A percentile compares a stretch with the other conserved stretches of the same genome.
These are phyloP conservation scores for Pteropus rufus DNA, from an alignment of 2,797 vertebrate genomes.

Conservation along the genomic window DNA sequence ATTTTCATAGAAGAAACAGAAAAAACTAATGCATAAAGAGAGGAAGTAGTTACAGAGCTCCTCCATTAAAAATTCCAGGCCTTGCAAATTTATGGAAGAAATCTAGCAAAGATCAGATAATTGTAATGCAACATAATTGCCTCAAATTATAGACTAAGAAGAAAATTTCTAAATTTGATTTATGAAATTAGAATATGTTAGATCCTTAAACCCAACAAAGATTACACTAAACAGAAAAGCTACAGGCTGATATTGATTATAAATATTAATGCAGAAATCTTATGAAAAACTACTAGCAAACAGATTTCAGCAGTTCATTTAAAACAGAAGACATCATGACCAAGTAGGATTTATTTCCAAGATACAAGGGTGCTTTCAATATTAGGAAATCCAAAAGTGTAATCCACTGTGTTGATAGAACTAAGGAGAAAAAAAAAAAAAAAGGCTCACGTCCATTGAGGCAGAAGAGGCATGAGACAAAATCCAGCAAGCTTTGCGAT, in stretches of 20 bases:
- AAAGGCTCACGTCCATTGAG: not conserved
- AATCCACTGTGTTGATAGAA: not conserved
- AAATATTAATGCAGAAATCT: not conserved
- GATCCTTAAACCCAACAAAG: not conserved
- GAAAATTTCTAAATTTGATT: not conserved
- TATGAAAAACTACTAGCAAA: not conserved
- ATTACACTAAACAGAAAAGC: not conserved
- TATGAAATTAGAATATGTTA: not conserved
- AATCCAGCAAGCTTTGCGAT: not conserved
- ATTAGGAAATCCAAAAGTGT: not conserved
- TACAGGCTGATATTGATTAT: not conserved
- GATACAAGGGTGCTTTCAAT: not conserved
- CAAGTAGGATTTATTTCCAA: not conserved
- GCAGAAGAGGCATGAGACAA: not conserved
- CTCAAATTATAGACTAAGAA: not conserved
- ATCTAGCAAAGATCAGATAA: not conserved
- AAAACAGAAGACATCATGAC: not conserved
- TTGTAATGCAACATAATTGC: not conserved
- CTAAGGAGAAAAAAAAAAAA: not conserved
- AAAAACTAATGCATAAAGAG: not conserved
- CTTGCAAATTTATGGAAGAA: not conserved
- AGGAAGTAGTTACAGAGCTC: not conserved
- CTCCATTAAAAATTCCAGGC: not conserved
- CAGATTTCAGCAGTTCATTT: not conserved
- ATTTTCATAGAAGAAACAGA: not conserved